phyloP scores from a whole-genome alignment of 2,888 invertebrate species.

The Caenorhabditis sulstoni region DNA sequence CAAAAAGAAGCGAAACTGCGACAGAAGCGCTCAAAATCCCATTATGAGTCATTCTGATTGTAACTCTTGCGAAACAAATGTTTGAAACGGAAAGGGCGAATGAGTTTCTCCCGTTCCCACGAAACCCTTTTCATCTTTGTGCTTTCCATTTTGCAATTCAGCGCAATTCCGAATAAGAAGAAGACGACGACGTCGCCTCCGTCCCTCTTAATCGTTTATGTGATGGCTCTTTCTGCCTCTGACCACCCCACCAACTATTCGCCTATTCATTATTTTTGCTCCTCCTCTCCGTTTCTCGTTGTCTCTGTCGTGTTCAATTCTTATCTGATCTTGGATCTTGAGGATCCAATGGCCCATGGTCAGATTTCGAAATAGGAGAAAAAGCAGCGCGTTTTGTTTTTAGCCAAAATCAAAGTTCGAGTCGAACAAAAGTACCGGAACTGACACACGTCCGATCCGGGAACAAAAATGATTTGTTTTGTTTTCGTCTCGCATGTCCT shows the following conservation, averaged over 20 bases:
- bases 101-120: neutral
- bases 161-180: slow-evolving; percentile 28
- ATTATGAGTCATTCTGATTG: slow-evolving; percentile 24
- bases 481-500: too few species aligned
- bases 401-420: too few species aligned
- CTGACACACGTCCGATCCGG: too few species aligned
- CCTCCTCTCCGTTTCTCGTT: neutral
- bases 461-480: too few species aligned
- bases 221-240: slow-evolving; percentile 39
- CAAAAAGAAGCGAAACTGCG: neutral
- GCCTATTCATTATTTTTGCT: slow-evolving; percentile 58
- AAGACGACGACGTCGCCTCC: slow-evolving; percentile 1
- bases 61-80: neutral
- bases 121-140: slow-evolving; percentile 2
- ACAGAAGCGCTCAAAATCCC: slow-evolving; percentile 20
- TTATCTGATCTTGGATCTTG: neutral
- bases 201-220: slow-evolving; percentile 54
- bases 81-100: too few species aligned
- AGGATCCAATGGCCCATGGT: neutral
- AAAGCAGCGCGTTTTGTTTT: too few species aligned
- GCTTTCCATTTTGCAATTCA: slow-evolving; percentile 43
- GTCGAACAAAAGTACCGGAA: too few species aligned
- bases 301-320: too few species aligned
- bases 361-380: too few species aligned
- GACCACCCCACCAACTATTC: slow-evolving; percentile 27